Evolutionary conservation across 2,797 vertebrate genomes (phyloP).

Genomic region (Capromys pilorides): DNA sequence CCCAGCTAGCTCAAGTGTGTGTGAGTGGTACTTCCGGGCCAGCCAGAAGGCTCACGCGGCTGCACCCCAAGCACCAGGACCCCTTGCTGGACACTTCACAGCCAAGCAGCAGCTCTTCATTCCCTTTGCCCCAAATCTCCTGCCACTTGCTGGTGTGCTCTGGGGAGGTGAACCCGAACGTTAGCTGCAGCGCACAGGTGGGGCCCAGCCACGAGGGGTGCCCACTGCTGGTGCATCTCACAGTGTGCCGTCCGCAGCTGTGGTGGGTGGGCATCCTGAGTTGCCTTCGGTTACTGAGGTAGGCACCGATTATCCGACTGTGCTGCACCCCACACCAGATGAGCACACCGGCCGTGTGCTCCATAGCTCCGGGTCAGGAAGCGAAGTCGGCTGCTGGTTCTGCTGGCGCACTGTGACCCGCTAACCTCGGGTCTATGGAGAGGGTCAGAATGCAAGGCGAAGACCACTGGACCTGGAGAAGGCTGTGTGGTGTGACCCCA

Average conservation of each 20-base stretch:
- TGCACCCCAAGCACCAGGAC: not conserved
- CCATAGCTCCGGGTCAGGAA: too few relatives aligned
- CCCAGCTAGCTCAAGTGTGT: not conserved
- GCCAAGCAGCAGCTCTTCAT: not conserved
- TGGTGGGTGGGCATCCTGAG: too few relatives aligned
- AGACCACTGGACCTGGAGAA: rapidly evolving
- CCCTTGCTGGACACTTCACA: not conserved
- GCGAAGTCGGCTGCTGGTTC: too few relatives aligned
- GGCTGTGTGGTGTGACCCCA: rapidly evolving
- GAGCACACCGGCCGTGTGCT: too few relatives aligned
- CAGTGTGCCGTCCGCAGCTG: too few relatives aligned
- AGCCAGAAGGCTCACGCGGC: not conserved
- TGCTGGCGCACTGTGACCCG: not conserved
- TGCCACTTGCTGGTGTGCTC: not conserved
- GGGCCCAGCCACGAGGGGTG: too few relatives aligned
- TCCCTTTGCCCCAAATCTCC: too few relatives aligned
- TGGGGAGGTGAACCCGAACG: not conserved
- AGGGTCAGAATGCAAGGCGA: too few relatives aligned
- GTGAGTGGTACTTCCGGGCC: not conserved
- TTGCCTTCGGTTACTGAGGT: too few relatives aligned
- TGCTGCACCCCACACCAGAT: too few relatives aligned
- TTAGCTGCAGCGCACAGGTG: not conserved
- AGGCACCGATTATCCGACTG: too few relatives aligned
- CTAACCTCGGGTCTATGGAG: not conserved
- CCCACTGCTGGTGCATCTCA: too few relatives aligned